These are phyloP conservation scores for Lasioglossum pauxillum DNA, from an alignment of 2,888 invertebrate genomes.

Conservation along the genomic window DNA sequence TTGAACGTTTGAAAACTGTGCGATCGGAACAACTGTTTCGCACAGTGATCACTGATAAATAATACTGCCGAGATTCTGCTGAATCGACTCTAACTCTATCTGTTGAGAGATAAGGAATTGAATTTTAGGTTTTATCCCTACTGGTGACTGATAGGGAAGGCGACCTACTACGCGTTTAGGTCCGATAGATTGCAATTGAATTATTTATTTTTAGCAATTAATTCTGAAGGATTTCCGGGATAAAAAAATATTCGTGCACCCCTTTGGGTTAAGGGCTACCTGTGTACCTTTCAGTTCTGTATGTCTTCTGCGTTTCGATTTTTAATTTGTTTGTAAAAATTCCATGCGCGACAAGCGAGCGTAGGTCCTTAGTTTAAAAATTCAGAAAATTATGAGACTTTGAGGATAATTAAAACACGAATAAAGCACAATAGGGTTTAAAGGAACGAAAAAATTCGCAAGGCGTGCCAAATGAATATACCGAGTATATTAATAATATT, in stretches of 20 bases:
- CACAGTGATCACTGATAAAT: background rate
- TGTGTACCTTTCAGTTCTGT: background rate
- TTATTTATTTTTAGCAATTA: too few relatives aligned
- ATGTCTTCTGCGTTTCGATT: background rate
- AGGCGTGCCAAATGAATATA: background rate
- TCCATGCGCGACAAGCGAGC: too few relatives aligned
- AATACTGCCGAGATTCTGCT: background rate
- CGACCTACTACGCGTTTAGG: too few relatives aligned
- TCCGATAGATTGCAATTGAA: too few relatives aligned
- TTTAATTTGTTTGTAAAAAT: background rate
- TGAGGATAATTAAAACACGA: background rate
- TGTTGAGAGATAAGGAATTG: background rate
- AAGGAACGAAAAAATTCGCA: background rate
- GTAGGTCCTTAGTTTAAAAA: background rate
- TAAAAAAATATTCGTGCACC: too few relatives aligned
- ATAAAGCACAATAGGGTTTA: background rate
- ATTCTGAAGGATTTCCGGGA: too few relatives aligned
- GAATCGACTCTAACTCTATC: background rate
- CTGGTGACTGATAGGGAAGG: too few relatives aligned
- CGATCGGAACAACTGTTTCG: background rate
- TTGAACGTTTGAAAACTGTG: background rate
- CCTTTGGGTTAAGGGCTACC: too few relatives aligned
- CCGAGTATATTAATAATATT: constrained; percentile 44
- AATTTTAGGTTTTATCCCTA: too few relatives aligned
- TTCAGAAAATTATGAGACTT: background rate